Evolutionary conservation across 1,140 invertebrate genomes (phyloP), one percentile per base, ranked within the genome.

Genomic region (Venturia canescens): DNA sequence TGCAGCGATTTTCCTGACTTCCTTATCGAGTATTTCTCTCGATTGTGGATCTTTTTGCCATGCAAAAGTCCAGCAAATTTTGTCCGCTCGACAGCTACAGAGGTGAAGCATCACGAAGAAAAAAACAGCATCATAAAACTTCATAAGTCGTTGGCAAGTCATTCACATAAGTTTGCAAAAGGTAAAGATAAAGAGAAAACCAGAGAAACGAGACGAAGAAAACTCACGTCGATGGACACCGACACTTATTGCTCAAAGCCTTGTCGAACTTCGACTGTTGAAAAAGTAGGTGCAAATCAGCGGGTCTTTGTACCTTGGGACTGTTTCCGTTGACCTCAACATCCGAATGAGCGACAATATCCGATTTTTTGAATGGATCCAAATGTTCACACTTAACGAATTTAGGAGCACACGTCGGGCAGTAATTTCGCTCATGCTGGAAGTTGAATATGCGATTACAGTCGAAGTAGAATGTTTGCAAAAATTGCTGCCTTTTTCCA

Each of bases 201-300:
- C 21, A 26, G 23, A 0, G 23, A 26, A 7, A 23, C 21, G 60
- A n/a, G 48, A 71, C 6, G 16, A 29, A 77, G 63, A 66, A 77
- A 15, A 66, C 75, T 77, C 18, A 34, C 75, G 57, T 66, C 34
- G 75, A 77, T 44, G 57, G 34, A 63, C 53, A 57, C 31, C 66
- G 75, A 57, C 75, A 77, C 75, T 77, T 77, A 66, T 66, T 77
- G 57, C 75, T 77, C 13, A 66, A 66, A 77, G 27, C 57, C 57
- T 63, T 18, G 72, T 57, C 38, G 50, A 27, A 53, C 50, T 63
- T 60, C 16, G 27, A 18, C 26, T 34, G n/a, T 48, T 29, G 27
- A 27, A n/a, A 27, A 16, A 16, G 50, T 29, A 2, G 27, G 1
- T 69, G 50, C 27, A 27, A 76, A 21, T 77, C 75, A 66, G 29